phyloP scores from a whole-genome alignment of 2,113 vertebrate species.

The Emydura subglobosa region DNA sequence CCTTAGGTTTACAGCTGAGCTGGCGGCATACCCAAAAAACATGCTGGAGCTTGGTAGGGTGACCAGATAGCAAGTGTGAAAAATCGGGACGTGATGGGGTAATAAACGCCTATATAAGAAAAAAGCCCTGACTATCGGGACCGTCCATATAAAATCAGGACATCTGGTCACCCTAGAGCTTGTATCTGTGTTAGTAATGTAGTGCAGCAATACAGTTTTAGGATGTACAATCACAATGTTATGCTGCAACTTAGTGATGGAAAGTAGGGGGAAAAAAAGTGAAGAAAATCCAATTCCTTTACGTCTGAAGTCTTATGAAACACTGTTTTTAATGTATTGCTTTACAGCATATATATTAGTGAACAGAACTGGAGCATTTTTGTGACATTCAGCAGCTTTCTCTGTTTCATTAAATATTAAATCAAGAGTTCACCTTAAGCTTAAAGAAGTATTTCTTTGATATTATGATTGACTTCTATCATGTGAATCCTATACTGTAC shows the following conservation, averaged over 20 bases:
- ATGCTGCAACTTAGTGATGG: constrained; percentile 47
- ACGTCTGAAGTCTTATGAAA: constrained; percentile 44
- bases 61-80: too few species aligned
- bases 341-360: constrained; percentile 42
- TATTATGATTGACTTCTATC: not conserved
- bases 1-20: constrained; percentile 52
- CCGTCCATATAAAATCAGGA: too few species aligned
- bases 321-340: constrained; percentile 42
- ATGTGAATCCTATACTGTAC: not conserved
- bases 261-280: not conserved
- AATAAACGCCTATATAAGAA: too few species aligned
- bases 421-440: constrained; percentile 49
- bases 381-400: constrained; percentile 51
- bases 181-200: constrained; percentile 10
- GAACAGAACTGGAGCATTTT: constrained; percentile 28
- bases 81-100: too few species aligned
- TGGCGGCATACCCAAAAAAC: constrained; percentile 61
- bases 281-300: constrained; percentile 43
- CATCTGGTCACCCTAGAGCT: not conserved
- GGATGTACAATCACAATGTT: constrained; percentile 13
- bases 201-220: constrained; percentile 42
- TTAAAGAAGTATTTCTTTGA: constrained; percentile 8
- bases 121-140: too few species aligned
- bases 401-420: constrained; percentile 64
- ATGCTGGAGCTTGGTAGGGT: constrained; percentile 17